Evolutionary conservation across 92 coral and sea anemone genomes (phyloP).

Genomic region (Palythoa grandiflora): DNA sequence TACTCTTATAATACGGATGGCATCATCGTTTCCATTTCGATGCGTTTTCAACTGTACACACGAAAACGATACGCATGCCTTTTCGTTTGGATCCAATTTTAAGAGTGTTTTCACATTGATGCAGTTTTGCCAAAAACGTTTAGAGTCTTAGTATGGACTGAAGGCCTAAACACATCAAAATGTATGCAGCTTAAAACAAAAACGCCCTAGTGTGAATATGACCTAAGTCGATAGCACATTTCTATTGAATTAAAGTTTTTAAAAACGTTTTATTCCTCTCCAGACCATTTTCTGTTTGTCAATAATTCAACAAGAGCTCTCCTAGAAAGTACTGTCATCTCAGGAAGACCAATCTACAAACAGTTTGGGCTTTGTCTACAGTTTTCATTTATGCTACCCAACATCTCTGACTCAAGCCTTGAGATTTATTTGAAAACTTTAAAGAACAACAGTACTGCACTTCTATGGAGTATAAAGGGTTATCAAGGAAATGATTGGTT

Average conservation of each 20-base stretch:
- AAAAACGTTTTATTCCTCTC: not conserved
- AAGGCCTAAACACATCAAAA: no score
- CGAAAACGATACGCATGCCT: no score
- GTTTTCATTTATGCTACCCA: slow-evolving; percentile 14
- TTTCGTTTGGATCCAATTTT: no score
- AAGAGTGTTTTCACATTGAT: no score
- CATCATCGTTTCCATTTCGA: no score
- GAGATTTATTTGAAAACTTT: not conserved
- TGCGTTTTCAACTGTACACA: no score
- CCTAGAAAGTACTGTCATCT: slow-evolving; percentile 9
- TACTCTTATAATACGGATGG: no score
- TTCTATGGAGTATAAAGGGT: slow-evolving; percentile 35
- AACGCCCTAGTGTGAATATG: no score
- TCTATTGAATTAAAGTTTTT: not conserved
- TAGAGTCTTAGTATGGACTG: no score
- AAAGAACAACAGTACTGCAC: not conserved
- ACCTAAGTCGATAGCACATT: no score
- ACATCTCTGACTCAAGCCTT: slow-evolving; percentile 14
- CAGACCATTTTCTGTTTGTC: slow-evolving; percentile 7
- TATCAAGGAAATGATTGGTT: slow-evolving; percentile 34
- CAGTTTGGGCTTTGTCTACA: slow-evolving; percentile 26
- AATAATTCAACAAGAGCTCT: slow-evolving; percentile 17
- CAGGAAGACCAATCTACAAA: slow-evolving; percentile 15
- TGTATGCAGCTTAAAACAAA: no score
- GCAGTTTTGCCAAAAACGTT: no score